Base-by-base conservation (phyloP, 2,888 invertebrate species). In the Dascillus cervinus region DNA sequence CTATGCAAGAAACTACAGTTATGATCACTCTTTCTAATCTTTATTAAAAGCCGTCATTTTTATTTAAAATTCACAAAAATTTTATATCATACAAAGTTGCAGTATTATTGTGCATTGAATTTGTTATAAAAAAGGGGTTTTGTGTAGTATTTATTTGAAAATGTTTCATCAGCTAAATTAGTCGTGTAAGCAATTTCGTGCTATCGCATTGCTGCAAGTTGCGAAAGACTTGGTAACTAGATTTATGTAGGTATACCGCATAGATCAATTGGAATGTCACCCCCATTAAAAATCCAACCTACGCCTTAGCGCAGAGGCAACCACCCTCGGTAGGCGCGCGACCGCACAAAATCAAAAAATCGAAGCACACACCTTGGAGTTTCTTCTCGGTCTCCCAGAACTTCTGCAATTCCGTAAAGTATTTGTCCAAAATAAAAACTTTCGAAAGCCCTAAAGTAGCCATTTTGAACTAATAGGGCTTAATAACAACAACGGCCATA, bases 301-400 rank as follows among this genome's bases (percentile, higher is more conserved):
- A 22, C 22, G 5, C 22, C 9, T 22, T 17, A 4, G 5, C 6
- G 9, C 22, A 22, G n/a, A 22, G 9, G 9, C 22, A 22, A 22
- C 5, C 22, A 4, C 5, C 22, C 5, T 22, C 6, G 9, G n/a
- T n/a, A n/a, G n/a, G n/a, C n/a, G n/a, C n/a, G 22, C 5, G 4
- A 22, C 9, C 9, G 26, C 9, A n/a, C 13, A 14, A 11, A 8
- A 8, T 14, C 12, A 8, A 29, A 29, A 14, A 10, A 17, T n/a
- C 3, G 8, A 23, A 21, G 12, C 13, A 66, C 77, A 77, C 79
- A 91, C 94, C 94, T 82, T 89, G 87, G 61, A 90, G 74, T 71
- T 90, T 90, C 72, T 91, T 90, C 70, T 94, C 94, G 43, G 90
- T 89, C 71, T 91, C 90, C 88, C 91, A 89, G 73, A 91, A 89